Evolutionary conservation across 2,113 vertebrate genomes (phyloP).

Genomic region (Bettongia penicillata): DNA sequence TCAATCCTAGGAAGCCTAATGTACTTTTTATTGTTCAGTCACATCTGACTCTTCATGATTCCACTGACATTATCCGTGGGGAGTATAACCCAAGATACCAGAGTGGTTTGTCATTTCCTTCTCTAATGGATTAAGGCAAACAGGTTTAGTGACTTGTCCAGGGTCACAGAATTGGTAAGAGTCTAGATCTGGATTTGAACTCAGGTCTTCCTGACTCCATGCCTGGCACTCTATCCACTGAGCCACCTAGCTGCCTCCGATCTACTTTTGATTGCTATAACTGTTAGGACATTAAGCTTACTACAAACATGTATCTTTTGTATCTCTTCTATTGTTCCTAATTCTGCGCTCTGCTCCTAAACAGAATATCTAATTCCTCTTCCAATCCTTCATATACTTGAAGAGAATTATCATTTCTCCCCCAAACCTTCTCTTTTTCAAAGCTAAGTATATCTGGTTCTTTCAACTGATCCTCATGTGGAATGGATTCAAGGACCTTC

Average conservation of each 20-base stretch:
- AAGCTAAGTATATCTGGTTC: neutral
- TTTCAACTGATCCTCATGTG: neutral
- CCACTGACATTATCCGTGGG: neutral
- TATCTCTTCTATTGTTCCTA: neutral
- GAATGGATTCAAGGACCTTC: neutral
- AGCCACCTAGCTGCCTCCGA: neutral
- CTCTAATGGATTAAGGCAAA: neutral
- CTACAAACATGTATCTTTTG: neutral
- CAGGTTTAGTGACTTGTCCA: neutral
- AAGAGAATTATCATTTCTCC: neutral
- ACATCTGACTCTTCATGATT: neutral
- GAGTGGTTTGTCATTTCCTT: neutral
- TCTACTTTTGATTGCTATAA: neutral
- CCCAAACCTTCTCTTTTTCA: neutral
- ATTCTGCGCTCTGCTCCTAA: neutral
- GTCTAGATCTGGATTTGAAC: neutral
- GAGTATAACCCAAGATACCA: neutral
- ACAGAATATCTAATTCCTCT: neutral
- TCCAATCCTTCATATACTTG: neutral
- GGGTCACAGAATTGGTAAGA: neutral
- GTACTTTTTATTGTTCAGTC: neutral
- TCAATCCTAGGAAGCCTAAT: neutral
- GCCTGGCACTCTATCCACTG: neutral
- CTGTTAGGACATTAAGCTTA: neutral
- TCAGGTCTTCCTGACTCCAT: neutral